Evolutionary conservation across 2,888 invertebrate genomes (phyloP).

Genomic region (Caenorhabditis sp.): DNA sequence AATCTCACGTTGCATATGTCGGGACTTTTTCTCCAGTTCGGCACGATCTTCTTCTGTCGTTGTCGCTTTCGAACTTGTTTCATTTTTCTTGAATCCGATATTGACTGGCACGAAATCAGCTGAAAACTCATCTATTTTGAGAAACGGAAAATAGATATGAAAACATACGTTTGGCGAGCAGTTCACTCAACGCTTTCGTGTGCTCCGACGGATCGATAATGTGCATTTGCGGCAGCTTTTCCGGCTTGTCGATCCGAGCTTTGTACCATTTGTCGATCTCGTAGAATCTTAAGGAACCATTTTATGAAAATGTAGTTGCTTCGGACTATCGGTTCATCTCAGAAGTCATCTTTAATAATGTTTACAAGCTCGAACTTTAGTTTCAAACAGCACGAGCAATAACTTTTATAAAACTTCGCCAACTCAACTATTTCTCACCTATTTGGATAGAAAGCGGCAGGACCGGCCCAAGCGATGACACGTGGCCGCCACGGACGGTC

Average conservation of each 20-base stretch:
- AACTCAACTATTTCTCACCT: conserved; percentile 59
- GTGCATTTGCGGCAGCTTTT: conserved; percentile 72
- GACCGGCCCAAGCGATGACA: conserved; percentile 78
- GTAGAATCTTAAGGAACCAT: conserved; percentile 74
- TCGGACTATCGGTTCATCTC: neutral
- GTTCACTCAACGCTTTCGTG: conserved; percentile 64
- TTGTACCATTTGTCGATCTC: conserved; percentile 79
- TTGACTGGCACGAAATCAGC: conserved; percentile 59
- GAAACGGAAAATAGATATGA: neutral
- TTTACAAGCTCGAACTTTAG: no score
- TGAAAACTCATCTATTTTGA: conserved; percentile 30
- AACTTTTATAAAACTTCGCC: no score
- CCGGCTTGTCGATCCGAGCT: conserved; percentile 78
- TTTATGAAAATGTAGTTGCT: neutral
- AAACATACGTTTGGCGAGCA: conserved; percentile 57
- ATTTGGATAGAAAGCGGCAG: conserved; percentile 75
- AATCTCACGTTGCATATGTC: conserved; percentile 61
- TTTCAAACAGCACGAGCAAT: no score
- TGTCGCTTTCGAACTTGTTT: conserved; percentile 10
- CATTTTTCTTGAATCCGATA: conserved; percentile 72
- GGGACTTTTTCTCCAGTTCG: conserved; percentile 60
- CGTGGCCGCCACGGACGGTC: conserved; percentile 73
- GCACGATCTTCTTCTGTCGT: conserved; percentile 55
- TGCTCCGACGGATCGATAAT: conserved; percentile 75
- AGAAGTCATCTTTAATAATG: neutral